These are phyloP conservation scores for Boleophthalmus pectinirostris DNA, from an alignment of 2,113 vertebrate genomes.

Conservation along the genomic window DNA sequence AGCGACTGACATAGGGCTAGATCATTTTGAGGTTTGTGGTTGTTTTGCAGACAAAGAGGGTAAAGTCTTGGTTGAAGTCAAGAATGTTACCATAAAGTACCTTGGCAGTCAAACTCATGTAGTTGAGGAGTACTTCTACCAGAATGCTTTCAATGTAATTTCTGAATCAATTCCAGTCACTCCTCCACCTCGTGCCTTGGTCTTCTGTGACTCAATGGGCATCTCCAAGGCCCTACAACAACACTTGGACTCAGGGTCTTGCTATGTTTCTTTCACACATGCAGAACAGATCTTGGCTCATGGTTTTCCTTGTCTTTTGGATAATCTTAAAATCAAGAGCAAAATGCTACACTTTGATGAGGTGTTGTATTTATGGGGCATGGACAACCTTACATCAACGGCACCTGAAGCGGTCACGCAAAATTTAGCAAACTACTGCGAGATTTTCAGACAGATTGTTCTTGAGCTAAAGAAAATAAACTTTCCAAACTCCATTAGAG, in stretches of 20 bases:
- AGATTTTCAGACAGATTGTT: constrained; percentile 79
- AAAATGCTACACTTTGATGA: constrained; percentile 72
- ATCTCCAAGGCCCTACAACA: constrained; percentile 73
- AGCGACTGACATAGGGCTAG: constrained; percentile 61
- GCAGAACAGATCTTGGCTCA: constrained; percentile 52
- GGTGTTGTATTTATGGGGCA: constrained; percentile 84
- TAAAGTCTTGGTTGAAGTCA: constrained; percentile 79
- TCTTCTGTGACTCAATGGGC: constrained; percentile 80
- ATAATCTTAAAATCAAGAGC: constrained; percentile 56
- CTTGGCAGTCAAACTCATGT: constrained; percentile 62
- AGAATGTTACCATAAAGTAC: constrained; percentile 73
- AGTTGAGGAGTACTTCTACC: constrained; percentile 79
- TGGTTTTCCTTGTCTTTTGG: constrained; percentile 46
- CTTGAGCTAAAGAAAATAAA: constrained; percentile 69
- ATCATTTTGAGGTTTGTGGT: constrained; percentile 81
- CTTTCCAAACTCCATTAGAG: constrained; percentile 68
- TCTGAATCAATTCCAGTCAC: constrained; percentile 16
- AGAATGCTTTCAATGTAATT: constrained; percentile 74
- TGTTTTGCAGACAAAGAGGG: constrained; percentile 81
- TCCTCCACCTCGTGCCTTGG: constrained; percentile 68
- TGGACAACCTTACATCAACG: constrained; percentile 69
- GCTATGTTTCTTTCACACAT: constrained; percentile 65
- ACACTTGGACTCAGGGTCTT: constrained; percentile 73
- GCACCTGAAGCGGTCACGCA: constrained; percentile 65
- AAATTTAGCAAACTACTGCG: constrained; percentile 76